Evolutionary conservation across 2,797 vertebrate species (phyloP), one percentile per base, ranked within the genome.

Genomic region (Dendrocincla tyrannina): DNA sequence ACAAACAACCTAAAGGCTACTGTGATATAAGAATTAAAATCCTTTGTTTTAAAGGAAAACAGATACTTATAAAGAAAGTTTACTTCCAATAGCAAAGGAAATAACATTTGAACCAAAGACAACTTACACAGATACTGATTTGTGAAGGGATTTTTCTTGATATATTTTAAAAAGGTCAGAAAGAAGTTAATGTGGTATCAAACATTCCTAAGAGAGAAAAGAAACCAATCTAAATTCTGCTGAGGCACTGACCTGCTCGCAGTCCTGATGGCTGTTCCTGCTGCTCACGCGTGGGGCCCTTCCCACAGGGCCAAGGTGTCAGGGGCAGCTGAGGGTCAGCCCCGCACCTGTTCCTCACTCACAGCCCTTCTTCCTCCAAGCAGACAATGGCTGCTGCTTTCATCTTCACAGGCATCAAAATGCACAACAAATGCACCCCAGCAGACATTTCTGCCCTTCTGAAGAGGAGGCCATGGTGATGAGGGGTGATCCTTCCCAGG

Each of bases 211-310:
- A n/a, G 46, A 30, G 9, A 9, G 46, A 37, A 30, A 28, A 39
- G 23, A 10, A 7, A 25, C 2, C 1, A 17, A 11, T 1, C 3
- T 41, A 7, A 4, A 15, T n/a, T n/a, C 12, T 30, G 28, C 17
- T 2, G 15, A 13, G 49, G 35, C 46, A 28, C 50, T 33, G 41
- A 76, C 39, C 73, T 82, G 80, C 17, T 46, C 0, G 4, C 41
- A 18, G 49, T 7, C 22, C 17, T 13, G 7, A 2, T 0, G 1
- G 23, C 4, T 3, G 42, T 14, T 79, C 16, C 13, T 8, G 13
- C 25, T 1, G 18, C 25, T 52, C 4, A 6, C 1, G 0, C 1
- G 1, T 1, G 0, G 7, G 2, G 23, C 3, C 2, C 17, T 39
- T 39, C 15, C 6, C 41, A 1, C 28, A 8, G 7, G 15, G 20